Evolutionary conservation across 1,140 invertebrate species (phyloP), one percentile per base, ranked within the genome.

Genomic region (Drosophila cardini): DNA sequence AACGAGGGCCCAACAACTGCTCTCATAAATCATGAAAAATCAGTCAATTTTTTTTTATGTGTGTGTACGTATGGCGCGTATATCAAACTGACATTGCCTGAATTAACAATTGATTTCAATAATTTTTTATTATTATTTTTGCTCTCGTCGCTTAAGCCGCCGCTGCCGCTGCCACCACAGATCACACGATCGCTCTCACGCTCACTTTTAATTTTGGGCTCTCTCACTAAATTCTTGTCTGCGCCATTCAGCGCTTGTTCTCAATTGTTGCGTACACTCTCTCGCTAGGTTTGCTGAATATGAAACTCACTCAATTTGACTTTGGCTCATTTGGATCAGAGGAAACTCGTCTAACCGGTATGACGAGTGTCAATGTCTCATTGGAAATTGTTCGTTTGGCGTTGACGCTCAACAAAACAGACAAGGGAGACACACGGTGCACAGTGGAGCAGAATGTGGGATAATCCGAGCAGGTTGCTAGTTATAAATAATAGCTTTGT

Each of bases 71-170:
- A 40, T 58, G 52, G 55, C 56, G 75, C 61, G 63, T 82, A 56
- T 83, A 83, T 89, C 83, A 86, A 79, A 89, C 84, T 89, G 84
- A 83, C 84, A 89, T 86, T 87, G 83, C 68, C 84, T 89, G 83
- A 89, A 86, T 89, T 89, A 86, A 86, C 83, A 86, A 86, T 86
- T 86, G 84, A 86, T 86, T 86, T 86, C 84, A 86, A 89, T 86
- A 86, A 86, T 89, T 89, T 89, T 86, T 87, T 87, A 85, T 85
- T 85, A 85, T 85, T 85, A 85, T 87, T 83, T 81, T 80, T 85
- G 45, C 63, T 85, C 55, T 72, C 63, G 61, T 65, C 73, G 70
- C 70, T 77, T 80, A 68, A 67, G 71, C 71, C 63, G 63, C 67
- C 36, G 38, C 46, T 72, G 21, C 57, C n/a, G 42, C 42, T 13